phyloP scores from a whole-genome alignment of 2,888 invertebrate genomes.

The Dicycla oo region DNA sequence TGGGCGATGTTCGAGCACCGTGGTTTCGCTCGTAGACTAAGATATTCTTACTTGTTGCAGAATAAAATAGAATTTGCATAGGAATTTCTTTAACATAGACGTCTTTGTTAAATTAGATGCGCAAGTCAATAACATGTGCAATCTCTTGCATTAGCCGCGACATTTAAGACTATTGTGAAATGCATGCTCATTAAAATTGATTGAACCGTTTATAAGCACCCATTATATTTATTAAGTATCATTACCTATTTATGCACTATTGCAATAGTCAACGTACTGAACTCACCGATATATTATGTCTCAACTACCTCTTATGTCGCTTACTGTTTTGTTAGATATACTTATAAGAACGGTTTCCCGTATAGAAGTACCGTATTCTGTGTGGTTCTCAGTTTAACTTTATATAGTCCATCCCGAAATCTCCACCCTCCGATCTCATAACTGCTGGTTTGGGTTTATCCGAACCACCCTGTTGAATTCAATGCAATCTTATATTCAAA shows the following conservation, averaged over 20 bases:
- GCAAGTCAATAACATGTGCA: conserved; percentile 36
- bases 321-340: conserved; percentile 26
- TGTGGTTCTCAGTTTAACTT: not conserved
- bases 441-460: not conserved
- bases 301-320: conserved; percentile 27
- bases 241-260: conserved; percentile 59
- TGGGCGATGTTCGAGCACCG: conserved; percentile 31
- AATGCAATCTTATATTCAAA: conserved; percentile 16
- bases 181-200: conserved; percentile 61
- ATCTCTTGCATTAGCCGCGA: conserved; percentile 42
- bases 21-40: conserved; percentile 6
- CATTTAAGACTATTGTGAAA: conserved; percentile 46
- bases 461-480: conserved; percentile 25
- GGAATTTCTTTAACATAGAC: conserved; percentile 35
- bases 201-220: conserved; percentile 50
- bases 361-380: not conserved
- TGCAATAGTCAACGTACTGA: conserved; percentile 41
- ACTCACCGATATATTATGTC: conserved; percentile 37
- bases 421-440: not conserved
- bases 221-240: conserved; percentile 58
- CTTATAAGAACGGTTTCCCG: conserved; percentile 6
- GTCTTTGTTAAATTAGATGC: conserved; percentile 35
- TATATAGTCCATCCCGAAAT: not conserved
- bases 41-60: conserved; percentile 28
- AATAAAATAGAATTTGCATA: conserved; percentile 35